Percentiles rank a stretch among this genome's conserved stretches.
Evolutionary conservation across 1,140 invertebrate genomes (phyloP).

Genomic region (Heliconius hewitsoni): DNA sequence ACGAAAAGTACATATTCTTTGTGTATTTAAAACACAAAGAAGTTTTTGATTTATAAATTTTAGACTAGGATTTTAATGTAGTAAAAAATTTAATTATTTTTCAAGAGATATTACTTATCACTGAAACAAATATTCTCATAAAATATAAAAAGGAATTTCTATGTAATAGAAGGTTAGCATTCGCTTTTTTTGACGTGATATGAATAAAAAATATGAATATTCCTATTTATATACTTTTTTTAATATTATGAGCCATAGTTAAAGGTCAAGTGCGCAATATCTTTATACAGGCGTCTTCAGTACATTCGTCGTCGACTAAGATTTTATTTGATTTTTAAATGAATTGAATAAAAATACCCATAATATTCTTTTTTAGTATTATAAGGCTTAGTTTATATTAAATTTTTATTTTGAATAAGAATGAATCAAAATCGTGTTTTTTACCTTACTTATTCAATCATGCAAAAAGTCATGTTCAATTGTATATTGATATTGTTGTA

Average conservation of each 20-base stretch:
- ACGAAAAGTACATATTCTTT: neutral
- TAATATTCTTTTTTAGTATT: too few species aligned
- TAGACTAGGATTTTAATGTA: too few species aligned
- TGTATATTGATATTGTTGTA: too few species aligned
- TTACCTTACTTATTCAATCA: too few species aligned
- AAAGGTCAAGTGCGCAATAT: conserved; percentile 8
- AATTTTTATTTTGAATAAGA: too few species aligned
- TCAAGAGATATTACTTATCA: too few species aligned
- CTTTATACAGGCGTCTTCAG: neutral
- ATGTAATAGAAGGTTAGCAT: neutral
- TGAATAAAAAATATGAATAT: neutral
- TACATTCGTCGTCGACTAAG: neutral
- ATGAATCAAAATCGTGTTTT: too few species aligned
- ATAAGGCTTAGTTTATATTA: too few species aligned
- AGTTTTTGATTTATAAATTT: too few species aligned
- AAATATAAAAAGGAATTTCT: neutral
- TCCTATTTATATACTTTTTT: neutral
- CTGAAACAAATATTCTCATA: neutral
- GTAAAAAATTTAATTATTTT: too few species aligned
- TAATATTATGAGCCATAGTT: neutral
- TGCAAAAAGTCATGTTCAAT: too few species aligned
- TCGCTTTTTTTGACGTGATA: neutral
- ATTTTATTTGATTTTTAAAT: neutral
- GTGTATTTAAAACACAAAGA: neutral
- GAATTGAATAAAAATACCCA: too few species aligned